These are phyloP conservation scores for Trichopria drosophilae DNA, from an alignment of 2,888 invertebrate species.

Conservation along the genomic window DNA sequence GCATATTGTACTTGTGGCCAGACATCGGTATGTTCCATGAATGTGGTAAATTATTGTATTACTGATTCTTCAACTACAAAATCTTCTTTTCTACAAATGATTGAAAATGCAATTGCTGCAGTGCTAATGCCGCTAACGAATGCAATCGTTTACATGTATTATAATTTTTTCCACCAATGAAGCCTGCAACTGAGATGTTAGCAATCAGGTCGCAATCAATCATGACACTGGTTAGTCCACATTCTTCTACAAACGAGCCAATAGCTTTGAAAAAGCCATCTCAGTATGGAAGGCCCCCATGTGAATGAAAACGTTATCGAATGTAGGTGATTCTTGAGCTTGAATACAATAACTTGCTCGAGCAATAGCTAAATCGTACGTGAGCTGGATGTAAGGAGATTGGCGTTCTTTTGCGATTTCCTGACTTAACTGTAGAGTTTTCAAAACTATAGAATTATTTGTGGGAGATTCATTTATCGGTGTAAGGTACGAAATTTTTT, in stretches of 20 bases:
- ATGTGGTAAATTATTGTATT: slow-evolving; percentile 34
- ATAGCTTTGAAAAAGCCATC: slow-evolving; percentile 42
- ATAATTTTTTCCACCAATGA: slow-evolving; percentile 23
- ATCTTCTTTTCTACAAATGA: too few relatives aligned
- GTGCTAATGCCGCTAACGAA: too few relatives aligned
- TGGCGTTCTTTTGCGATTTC: slow-evolving; percentile 38
- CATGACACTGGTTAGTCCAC: slow-evolving; percentile 28
- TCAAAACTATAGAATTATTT: slow-evolving; percentile 35
- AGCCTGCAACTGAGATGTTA: slow-evolving; percentile 22
- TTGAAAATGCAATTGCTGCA: too few relatives aligned
- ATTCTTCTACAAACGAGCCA: slow-evolving; percentile 39
- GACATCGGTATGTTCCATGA: slow-evolving; percentile 31
- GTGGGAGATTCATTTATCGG: slow-evolving; percentile 45
- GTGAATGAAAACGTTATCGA: slow-evolving; percentile 49
- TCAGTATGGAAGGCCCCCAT: slow-evolving; percentile 46
- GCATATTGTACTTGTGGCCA: slow-evolving; percentile 34
- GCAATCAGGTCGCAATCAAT: slow-evolving; percentile 21
- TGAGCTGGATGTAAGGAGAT: slow-evolving; percentile 38
- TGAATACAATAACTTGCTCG: slow-evolving; percentile 42
- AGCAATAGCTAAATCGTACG: slow-evolving; percentile 43
- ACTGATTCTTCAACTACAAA: slow-evolving; percentile 31
- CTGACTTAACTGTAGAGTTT: slow-evolving; percentile 39
- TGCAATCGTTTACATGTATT: slow-evolving; percentile 29
- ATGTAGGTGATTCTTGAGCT: slow-evolving; percentile 38
- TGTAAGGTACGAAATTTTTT: slow-evolving; percentile 40